Base-by-base conservation (phyloP, 2,113 vertebrate species). In the Emydocephalus ijimae region DNA sequence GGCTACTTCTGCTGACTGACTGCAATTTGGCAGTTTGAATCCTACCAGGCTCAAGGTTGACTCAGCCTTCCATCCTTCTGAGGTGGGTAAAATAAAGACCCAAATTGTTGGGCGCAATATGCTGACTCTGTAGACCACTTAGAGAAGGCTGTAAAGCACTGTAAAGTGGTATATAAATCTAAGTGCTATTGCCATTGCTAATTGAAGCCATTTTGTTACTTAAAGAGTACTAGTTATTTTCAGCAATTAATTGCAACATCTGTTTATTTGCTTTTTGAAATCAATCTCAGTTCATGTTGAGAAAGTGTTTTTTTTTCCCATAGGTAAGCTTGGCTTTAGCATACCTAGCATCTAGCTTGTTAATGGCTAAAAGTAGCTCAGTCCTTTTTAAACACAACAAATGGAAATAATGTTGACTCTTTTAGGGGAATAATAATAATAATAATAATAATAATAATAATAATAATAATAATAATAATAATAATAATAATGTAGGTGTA, bases 151-250 rank as follows among this genome's bases (percentile, higher is more conserved):
- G 48, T 50, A 50, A 50, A 50, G 48, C 48, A 50, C 48, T 50
- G 48, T 50, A 50, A 50, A 50, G 48, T 50, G 48, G 48, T 50
- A 50, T 50, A 50, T 50, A 50, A 50, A 50, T 50, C 48, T 50
- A 50, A 50, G 48, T 50, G 48, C 48, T 50, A 9, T 48, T 48
- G 48, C 48, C 7, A 48, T 50, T 50, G 48, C 48, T 50, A 50
- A 91, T 91, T 85, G 90, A 54, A 86, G 52, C 34, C 54, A n/a
- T 90, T 90, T n/a, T 90, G 61, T 50, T 43, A 18, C n/a, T 54
- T 85, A 91, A 54, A 26, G 7, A 91, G n/a, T 50, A 39, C 69
- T 85, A 21, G 39, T 81, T 85, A 91, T 91, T 90, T 74, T 23
- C 4, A 14, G 54, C 81, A 86, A 91, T 91, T 91, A 86, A 56